Base-by-base conservation (phyloP, 2,888 invertebrate species). In the Reticulitermes lucifugus region DNA sequence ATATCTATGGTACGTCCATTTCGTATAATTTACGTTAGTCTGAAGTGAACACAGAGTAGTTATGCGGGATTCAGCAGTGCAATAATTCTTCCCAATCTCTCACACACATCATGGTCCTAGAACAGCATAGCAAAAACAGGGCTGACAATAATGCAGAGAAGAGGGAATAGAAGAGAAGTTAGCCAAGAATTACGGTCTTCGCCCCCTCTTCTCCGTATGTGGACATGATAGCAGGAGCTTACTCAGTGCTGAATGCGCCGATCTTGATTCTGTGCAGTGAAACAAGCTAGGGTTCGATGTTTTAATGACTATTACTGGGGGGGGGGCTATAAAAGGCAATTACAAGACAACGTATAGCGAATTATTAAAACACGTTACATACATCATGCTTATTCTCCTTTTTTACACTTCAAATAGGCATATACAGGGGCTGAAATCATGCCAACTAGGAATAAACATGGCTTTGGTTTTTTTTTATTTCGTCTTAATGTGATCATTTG, bases 71-170 rank as follows among this genome's bases (percentile, higher is more conserved):
- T 85, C 84, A 77, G 75, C 60, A 84, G 46, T 65, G 83, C 60
- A 70, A 86, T 86, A 86, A 86, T 73, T 86, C 86, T 86, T 85
- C 84, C 80, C 86, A 85, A 86, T 85, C 86, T 86, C 86, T 83
- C 86, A 85, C 85, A 85, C 86, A 85, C 86, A 86, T 85, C 86
- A 86, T 70, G 46, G 73, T 79, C 79, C 75, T 75, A 84, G 80
- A 80, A 35, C 29, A 80, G 80, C 80, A 80, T 60, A 81, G 81
- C 81, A 81, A 81, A 85, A 85, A 85, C 85, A 81, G 73, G 81
- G 81, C 84, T 86, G 83, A 86, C 86, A 86, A 86, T 86, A 87
- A 84, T 86, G 85, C 85, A 79, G 75, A 60, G 84, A 55, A 65
- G 83, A 84, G 81, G 60, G 51, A 43, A n/a, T 65, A 75, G 83